Evolutionary conservation across 2,888 invertebrate species (phyloP), one percentile per base, ranked within the genome.

Genomic region (Ochropleura leucogaster): DNA sequence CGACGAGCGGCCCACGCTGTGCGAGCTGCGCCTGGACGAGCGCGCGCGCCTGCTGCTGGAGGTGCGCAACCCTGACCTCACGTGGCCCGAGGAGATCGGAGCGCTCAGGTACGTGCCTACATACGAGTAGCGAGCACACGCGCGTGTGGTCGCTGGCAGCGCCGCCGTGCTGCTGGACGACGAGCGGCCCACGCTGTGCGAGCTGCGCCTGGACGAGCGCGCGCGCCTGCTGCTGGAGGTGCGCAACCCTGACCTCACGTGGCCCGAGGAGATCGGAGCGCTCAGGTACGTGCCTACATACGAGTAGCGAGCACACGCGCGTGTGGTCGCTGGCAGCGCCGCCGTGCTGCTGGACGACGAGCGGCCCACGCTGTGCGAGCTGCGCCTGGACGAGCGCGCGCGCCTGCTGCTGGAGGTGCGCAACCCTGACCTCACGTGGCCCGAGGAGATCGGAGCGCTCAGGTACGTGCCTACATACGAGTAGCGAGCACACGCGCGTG

Each of bases 361-460:
- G 30, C 30, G 30, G 30, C 30, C 30, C 30, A 30, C 30, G 30
- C 30, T 30, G 30, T 30, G 30, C 30, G 30, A 30, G 30, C 30
- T 30, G 30, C 30, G 30, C 30, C 30, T 30, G 30, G 30, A 30
- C 30, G 30, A 98, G 90, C 97, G 97, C 67, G 97, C 98, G 88
- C 97, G 78, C 10, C 62, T 70, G 12, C 53, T 70, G 42, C 63
- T 74, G 47, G 74, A 74, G 42, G 73, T 74, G 63, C 74, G 74
- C 8, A 74, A 74, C 74, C 10, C 49, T 0, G 74, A 74, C 64
- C 74, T 74, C 74, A 74, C 74, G 8, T 73, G 74, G 74, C 74
- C 74, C 6, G 74, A 99, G 94, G 99, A 99, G 95, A 97, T 99
- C 89, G 98, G 98, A 3, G 97, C 97, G 10, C 91, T 98, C 66